phyloP scores from a whole-genome alignment of 2,888 invertebrate species.

The Apamea monoglypha region DNA sequence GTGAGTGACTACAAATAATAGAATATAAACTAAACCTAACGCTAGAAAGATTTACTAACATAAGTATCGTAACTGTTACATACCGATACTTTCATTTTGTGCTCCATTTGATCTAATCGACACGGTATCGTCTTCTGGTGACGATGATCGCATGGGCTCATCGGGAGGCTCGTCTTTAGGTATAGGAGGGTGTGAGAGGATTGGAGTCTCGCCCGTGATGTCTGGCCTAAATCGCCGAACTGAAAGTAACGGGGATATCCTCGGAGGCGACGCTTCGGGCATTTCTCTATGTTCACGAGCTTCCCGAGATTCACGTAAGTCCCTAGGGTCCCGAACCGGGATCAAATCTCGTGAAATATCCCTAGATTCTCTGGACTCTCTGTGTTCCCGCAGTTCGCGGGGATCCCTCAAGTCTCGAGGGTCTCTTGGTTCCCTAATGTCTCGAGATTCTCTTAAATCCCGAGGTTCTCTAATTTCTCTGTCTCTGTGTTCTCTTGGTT shows the following conservation, averaged over 20 bases:
- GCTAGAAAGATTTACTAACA: neutral
- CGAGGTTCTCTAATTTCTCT: constrained; percentile 82
- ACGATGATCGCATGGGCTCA: constrained; percentile 88
- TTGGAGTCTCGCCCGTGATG: constrained; percentile 81
- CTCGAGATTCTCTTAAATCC: constrained; percentile 77
- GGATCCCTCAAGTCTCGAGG: constrained; percentile 79
- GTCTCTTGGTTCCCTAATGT: constrained; percentile 82
- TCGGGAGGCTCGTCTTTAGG: constrained; percentile 90
- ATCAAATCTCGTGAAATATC: constrained; percentile 77
- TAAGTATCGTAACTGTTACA: constrained; percentile 60
- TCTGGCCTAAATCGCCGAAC: constrained; percentile 87
- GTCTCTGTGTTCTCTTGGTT: constrained; percentile 76
- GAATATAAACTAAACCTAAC: neutral
- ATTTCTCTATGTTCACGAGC: constrained; percentile 81
- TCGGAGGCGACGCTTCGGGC: constrained; percentile 86
- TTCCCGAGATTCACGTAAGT: constrained; percentile 81
- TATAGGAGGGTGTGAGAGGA: constrained; percentile 86
- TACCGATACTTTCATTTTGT: constrained; percentile 90
- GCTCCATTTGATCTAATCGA: constrained; percentile 89
- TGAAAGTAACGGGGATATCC: constrained; percentile 87
- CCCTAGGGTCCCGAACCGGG: constrained; percentile 77
- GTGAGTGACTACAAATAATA: neutral
- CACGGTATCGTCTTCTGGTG: constrained; percentile 91
- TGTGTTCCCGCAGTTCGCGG: constrained; percentile 75
- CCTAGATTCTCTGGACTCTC: constrained; percentile 78